These are phyloP conservation scores for Epinotia bilunana DNA, from an alignment of 2,888 invertebrate species.

Conservation along the genomic window DNA sequence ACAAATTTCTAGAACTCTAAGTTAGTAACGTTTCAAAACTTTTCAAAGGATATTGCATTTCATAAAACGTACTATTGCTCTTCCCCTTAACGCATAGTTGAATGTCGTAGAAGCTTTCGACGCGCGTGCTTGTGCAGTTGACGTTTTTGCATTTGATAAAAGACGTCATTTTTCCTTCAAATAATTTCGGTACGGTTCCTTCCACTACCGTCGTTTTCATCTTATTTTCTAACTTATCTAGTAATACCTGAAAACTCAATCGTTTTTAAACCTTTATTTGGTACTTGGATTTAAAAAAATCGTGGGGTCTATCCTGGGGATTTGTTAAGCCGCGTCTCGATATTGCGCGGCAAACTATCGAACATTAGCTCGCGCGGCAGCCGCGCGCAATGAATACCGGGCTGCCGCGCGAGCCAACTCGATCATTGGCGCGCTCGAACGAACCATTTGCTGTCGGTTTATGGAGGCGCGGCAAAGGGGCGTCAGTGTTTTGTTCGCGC, in stretches of 20 bases:
- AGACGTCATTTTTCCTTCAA: slow-evolving; percentile 99
- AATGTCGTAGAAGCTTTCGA: slow-evolving; percentile 99
- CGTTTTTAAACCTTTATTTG: neutral
- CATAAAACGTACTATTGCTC: slow-evolving; percentile 90
- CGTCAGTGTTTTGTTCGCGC: no score
- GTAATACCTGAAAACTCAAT: slow-evolving; percentile 84
- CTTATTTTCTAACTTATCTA: slow-evolving; percentile 99
- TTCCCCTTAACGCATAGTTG: slow-evolving; percentile 99
- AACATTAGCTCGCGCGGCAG: no score
- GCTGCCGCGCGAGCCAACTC: no score
- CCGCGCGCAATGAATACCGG: no score
- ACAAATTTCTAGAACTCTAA: neutral
- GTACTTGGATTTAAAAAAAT: no score
- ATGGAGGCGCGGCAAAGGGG: no score
- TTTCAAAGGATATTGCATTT: slow-evolving; percentile 3
- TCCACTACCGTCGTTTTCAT: slow-evolving; percentile 99
- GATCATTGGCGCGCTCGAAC: no score
- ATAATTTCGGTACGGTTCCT: slow-evolving; percentile 97
- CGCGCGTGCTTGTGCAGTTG: slow-evolving; percentile 96
- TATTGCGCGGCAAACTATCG: no score
- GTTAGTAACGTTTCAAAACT: neutral
- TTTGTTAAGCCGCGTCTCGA: no score
- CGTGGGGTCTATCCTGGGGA: no score
- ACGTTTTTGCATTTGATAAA: slow-evolving; percentile 99
- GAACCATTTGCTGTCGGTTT: no score